These are phyloP conservation scores for Aythya baeri DNA, from an alignment of 2,113 vertebrate genomes.

Conservation along the genomic window DNA sequence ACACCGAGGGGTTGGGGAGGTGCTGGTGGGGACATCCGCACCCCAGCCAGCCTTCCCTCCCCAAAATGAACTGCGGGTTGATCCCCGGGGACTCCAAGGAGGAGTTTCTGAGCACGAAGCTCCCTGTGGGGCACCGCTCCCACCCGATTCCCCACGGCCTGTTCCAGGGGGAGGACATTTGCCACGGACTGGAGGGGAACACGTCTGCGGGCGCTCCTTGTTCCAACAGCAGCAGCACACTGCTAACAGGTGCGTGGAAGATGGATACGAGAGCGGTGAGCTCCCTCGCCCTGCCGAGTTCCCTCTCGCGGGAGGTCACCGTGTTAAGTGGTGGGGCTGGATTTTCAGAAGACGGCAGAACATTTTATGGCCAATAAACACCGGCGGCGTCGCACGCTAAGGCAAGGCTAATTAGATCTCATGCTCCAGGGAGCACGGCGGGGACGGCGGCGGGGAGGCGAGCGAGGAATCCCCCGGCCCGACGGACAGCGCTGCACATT, in stretches of 20 bases:
- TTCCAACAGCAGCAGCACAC: neutral
- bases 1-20: neutral
- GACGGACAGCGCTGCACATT: conserved; percentile 35
- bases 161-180: neutral
- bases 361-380: neutral
- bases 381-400: neutral
- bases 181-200: neutral
- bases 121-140: rapidly evolving
- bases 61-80: neutral
- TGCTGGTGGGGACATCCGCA: neutral
- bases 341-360: neutral
- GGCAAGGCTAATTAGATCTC: conserved; percentile 36
- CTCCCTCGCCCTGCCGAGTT: rapidly evolving
- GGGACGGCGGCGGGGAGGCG: neutral
- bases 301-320: neutral
- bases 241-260: neutral
- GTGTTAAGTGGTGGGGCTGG: neutral
- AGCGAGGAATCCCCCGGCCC: neutral
- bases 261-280: rapidly evolving
- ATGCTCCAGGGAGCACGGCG: neutral
- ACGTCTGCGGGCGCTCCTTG: neutral
- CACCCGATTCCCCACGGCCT: neutral
- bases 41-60: neutral
- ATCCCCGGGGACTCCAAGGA: neutral
- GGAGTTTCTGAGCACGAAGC: neutral